phyloP scores from a whole-genome alignment of 1,140 invertebrate genomes.

The Drosophila quadrilineata region DNA sequence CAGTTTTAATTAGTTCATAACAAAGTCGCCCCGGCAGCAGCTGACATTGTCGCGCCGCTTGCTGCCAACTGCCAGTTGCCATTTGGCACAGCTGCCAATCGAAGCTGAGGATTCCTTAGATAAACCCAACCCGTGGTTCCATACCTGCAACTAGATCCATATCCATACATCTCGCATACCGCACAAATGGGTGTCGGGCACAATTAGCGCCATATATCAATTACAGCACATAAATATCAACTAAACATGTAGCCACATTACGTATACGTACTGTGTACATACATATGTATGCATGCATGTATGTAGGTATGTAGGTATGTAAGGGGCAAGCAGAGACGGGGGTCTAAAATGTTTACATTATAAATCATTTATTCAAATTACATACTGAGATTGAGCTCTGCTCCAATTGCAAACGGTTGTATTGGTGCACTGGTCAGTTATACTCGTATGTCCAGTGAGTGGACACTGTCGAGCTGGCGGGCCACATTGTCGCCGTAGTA shows the following conservation, averaged over 20 bases:
- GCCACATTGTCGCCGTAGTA: constrained; percentile 32
- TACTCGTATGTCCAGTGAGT: constrained; percentile 11
- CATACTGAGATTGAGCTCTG: constrained; percentile 43
- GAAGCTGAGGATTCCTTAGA: constrained; percentile 64
- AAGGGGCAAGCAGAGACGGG: too few species aligned
- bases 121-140: constrained; percentile 42
- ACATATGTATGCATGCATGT: background rate
- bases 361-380: constrained; percentile 78
- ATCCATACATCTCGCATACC: background rate
- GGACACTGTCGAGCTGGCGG: constrained; percentile 29
- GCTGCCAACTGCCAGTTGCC: too few species aligned
- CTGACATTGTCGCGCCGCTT: constrained; percentile 56
- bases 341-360: constrained; percentile 74
- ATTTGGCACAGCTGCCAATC: constrained; percentile 25
- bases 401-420: background rate
- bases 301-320: too few species aligned
- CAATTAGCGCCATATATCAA: constrained; percentile 78
- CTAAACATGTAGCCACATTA: constrained; percentile 52
- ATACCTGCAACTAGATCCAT: too few species aligned
- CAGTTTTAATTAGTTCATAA: constrained; percentile 78
- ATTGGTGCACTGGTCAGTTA: constrained; percentile 24
- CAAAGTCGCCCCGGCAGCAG: constrained; percentile 40
- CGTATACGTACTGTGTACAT: constrained; percentile 45
- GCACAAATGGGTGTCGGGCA: constrained; percentile 64
- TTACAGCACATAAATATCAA: constrained; percentile 54